Evolutionary conservation across 2,888 invertebrate species (phyloP).

Genomic region (Petrolisthes cinctipes): DNA sequence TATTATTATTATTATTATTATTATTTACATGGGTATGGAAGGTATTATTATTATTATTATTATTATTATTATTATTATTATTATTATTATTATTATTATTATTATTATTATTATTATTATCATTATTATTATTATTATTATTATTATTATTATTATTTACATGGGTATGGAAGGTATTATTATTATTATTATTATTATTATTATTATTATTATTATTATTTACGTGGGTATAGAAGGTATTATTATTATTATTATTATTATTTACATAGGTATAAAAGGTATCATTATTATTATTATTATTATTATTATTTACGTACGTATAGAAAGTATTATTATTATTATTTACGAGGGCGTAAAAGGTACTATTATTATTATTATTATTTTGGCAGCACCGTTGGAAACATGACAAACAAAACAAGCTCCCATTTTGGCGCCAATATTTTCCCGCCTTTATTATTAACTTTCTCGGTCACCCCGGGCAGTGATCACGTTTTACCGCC

Average conservation of each 20-base stretch:
- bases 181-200: not conserved
- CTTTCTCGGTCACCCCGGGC: not conserved
- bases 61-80: not conserved
- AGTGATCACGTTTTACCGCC: not conserved
- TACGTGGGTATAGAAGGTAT: not conserved
- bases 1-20: not conserved
- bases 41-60: not conserved
- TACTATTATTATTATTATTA: too few relatives aligned
- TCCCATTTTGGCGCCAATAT: not conserved
- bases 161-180: too few relatives aligned
- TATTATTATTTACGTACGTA: too few relatives aligned
- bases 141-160: too few relatives aligned
- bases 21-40: not conserved
- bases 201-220: not conserved
- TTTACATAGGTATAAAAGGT: not conserved
- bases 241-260: not conserved
- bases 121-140: not conserved
- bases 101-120: not conserved
- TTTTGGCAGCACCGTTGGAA: too few relatives aligned
- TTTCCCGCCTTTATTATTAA: not conserved
- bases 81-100: too few relatives aligned
- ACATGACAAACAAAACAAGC: too few relatives aligned
- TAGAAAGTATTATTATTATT: too few relatives aligned
- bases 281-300: too few relatives aligned
- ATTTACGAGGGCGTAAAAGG: too few relatives aligned